A percentile compares a stretch with the other conserved stretches of the same genome.
Evolutionary conservation across 2,888 invertebrate species (phyloP).

Genomic region (Ormyrus nitidulus): DNA sequence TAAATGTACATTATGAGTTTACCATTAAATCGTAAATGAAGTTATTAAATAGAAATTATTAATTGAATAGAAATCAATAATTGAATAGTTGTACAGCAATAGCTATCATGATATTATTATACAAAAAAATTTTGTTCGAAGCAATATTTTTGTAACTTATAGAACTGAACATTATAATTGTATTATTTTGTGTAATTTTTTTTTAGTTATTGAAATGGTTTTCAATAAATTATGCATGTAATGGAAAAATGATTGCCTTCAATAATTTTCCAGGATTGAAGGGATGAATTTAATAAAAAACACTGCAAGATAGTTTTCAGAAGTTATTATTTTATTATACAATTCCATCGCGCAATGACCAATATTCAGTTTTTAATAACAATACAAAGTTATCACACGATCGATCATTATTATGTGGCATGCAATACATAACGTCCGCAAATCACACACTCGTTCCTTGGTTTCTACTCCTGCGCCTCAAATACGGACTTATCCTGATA

Average conservation of each 20-base stretch:
- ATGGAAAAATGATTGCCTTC: neutral
- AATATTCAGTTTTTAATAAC: conserved; percentile 49
- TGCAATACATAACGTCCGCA: conserved; percentile 30
- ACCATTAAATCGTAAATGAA: too few relatives aligned
- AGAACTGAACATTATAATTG: neutral
- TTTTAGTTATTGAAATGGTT: neutral
- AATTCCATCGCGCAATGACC: conserved; percentile 50
- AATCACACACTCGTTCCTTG: conserved; percentile 33
- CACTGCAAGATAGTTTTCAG: conserved; percentile 6
- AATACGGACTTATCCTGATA: conserved; percentile 18
- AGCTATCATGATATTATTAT: neutral
- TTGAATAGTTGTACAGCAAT: neutral
- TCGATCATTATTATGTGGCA: conserved; percentile 21
- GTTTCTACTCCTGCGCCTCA: conserved; percentile 3
- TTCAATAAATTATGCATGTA: conserved; percentile 1
- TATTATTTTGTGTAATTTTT: conserved; percentile 16
- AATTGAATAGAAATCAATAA: neutral
- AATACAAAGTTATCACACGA: conserved; percentile 53
- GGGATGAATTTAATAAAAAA: conserved; percentile 10
- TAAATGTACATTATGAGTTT: too few relatives aligned
- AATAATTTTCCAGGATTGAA: conserved; percentile 1
- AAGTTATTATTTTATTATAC: conserved; percentile 53
- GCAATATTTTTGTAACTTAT: conserved; percentile 6
- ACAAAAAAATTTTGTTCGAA: neutral
- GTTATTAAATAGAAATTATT: neutral